These are phyloP conservation scores for Xenopus laevis DNA, from an alignment of 2,113 vertebrate genomes.

Conservation along the genomic window DNA sequence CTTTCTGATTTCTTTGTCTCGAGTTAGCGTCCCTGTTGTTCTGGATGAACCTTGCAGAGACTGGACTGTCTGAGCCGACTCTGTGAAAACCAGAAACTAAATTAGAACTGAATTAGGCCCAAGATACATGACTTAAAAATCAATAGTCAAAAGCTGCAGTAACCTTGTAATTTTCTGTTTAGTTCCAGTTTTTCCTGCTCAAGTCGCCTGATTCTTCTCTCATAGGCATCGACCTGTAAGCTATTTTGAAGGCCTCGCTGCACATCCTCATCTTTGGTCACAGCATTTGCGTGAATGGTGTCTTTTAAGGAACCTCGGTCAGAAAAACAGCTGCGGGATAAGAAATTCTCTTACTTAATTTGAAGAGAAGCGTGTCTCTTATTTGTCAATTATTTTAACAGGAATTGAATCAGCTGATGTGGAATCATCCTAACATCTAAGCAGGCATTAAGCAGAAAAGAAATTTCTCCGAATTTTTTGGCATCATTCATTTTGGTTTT, in stretches of 20 bases:
- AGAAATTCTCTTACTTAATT: slow-evolving; percentile 2
- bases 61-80: slow-evolving; percentile 82
- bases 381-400: no score
- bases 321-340: slow-evolving; percentile 76
- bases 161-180: slow-evolving; percentile 87
- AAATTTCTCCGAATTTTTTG: no score
- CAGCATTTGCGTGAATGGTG: slow-evolving; percentile 51
- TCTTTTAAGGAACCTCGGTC: slow-evolving; percentile 73
- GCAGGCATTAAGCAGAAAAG: no score
- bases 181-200: slow-evolving; percentile 94
- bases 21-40: slow-evolving; percentile 64
- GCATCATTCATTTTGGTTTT: no score
- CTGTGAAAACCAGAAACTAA: slow-evolving; percentile 53
- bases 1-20: slow-evolving; percentile 90
- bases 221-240: slow-evolving; percentile 82
- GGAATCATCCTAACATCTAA: no score
- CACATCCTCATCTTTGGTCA: slow-evolving; percentile 59
- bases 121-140: background rate
- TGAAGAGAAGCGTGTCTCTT: no score
- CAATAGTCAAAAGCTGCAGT: background rate
- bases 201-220: slow-evolving; percentile 81
- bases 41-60: slow-evolving; percentile 72
- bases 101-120: background rate
- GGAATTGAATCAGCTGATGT: no score
- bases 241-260: slow-evolving; percentile 66